These are phyloP conservation scores for Agrilus planipennis DNA, from an alignment of 1,140 invertebrate genomes.

Conservation along the genomic window DNA sequence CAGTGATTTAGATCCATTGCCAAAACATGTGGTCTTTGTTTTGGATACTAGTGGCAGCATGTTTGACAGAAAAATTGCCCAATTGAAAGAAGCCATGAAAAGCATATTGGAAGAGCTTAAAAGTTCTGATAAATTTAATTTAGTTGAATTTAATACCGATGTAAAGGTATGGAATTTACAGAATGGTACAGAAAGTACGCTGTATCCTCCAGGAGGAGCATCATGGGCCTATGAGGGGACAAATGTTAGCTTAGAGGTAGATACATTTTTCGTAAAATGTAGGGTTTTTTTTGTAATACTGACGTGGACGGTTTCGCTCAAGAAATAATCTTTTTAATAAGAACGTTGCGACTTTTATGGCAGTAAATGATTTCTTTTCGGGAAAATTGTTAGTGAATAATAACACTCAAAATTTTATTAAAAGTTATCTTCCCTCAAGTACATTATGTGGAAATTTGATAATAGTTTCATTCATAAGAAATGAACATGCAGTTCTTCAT, in stretches of 20 bases:
- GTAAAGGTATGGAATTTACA: slow-evolving; percentile 36
- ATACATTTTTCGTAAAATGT: neutral
- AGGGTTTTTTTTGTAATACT: no score
- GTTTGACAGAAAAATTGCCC: slow-evolving; percentile 48
- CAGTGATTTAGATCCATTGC: slow-evolving; percentile 41
- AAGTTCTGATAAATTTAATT: slow-evolving; percentile 52
- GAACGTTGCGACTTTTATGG: no score
- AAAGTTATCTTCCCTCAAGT: no score
- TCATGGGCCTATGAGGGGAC: neutral
- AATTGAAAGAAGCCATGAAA: slow-evolving; percentile 53
- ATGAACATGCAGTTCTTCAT: no score
- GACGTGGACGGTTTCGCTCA: no score
- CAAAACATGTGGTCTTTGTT: slow-evolving; percentile 59
- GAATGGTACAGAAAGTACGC: neutral
- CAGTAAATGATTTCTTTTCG: no score
- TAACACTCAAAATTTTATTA: no score
- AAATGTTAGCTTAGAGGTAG: neutral
- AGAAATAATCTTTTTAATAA: no score
- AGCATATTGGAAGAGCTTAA: slow-evolving; percentile 49
- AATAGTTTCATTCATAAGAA: no score
- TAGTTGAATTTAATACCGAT: slow-evolving; percentile 46
- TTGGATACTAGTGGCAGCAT: slow-evolving; percentile 61
- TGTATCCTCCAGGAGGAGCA: neutral
- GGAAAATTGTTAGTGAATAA: no score
- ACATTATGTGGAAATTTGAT: no score